Conservation (phyloP, 2,888 invertebrate genomes). For the Cheilosia vernalis region DNA sequence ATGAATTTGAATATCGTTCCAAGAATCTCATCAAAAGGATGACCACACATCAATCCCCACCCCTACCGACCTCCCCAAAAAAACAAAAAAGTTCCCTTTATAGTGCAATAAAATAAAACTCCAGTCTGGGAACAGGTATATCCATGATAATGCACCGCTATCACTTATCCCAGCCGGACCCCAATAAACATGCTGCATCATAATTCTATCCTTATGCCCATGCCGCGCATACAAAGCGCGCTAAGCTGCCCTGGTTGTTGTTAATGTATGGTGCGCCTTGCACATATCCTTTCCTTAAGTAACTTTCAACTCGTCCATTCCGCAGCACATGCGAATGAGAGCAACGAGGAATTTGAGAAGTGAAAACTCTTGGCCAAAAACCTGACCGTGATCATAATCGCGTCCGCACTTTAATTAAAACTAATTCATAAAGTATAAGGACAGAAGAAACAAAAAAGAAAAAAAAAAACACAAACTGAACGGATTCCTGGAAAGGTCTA, state of each 20-base stretch:
- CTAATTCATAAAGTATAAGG: constrained; percentile 68
- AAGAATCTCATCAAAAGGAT: constrained; percentile 59
- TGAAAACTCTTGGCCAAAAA: constrained; percentile 53
- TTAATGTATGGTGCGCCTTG: constrained; percentile 35
- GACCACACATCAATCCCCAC: constrained; percentile 43
- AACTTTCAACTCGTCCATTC: constrained; percentile 41
- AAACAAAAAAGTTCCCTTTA: constrained; percentile 12
- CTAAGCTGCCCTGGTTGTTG: not conserved
- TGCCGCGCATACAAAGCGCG: constrained; percentile 48
- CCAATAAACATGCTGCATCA: constrained; percentile 69
- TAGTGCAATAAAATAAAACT: constrained; percentile 66
- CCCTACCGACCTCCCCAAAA: not conserved
- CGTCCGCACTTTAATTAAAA: constrained; percentile 75
- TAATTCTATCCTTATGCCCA: constrained; percentile 59
- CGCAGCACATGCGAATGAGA: not conserved
- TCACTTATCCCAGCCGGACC: constrained; percentile 63
- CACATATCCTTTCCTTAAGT: constrained; percentile 63
- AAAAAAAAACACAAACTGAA: constrained; percentile 9
- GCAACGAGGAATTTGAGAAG: constrained; percentile 16
- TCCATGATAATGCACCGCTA: constrained; percentile 68
- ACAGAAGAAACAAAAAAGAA: constrained; percentile 38
- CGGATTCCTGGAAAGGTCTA: constrained; percentile 71
- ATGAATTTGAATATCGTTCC: constrained; percentile 72
- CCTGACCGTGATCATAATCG: constrained; percentile 73
- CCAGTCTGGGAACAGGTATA: constrained; percentile 60